phyloP scores from a whole-genome alignment of 2,797 vertebrate genomes.

The Tolypeutes matacus region DNA sequence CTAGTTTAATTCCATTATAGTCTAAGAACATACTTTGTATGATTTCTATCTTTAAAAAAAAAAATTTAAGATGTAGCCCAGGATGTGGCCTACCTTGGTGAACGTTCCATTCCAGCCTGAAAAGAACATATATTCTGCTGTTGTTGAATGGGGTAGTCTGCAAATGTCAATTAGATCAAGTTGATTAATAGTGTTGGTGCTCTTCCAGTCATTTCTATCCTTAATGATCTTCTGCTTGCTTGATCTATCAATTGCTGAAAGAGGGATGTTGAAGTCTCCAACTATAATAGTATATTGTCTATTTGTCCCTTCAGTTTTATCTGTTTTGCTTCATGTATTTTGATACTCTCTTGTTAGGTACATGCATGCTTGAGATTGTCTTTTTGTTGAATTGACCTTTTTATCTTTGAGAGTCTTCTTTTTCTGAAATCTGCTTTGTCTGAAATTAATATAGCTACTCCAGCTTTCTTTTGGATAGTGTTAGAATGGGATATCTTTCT shows the following conservation, averaged over 20 bases:
- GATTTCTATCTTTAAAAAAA: not conserved
- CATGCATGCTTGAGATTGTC: too few species aligned
- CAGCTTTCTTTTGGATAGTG: too few species aligned
- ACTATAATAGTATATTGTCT: not conserved
- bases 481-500: too few species aligned
- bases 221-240: slow-evolving; percentile 22
- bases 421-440: not conserved
- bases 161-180: not conserved
- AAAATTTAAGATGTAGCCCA: not conserved
- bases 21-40: not conserved
- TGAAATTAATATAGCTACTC: slow-evolving; percentile 46
- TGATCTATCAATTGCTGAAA: slow-evolving; percentile 20
- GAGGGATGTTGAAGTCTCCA: not conserved
- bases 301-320: not conserved
- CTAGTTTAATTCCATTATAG: not conserved
- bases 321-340: not conserved
- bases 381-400: not conserved
- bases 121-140: not conserved
- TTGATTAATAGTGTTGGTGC: not conserved
- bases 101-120: not conserved
- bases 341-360: too few species aligned
- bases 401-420: not conserved
- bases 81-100: not conserved
- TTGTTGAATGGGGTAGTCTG: not conserved
- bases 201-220: not conserved